Base-by-base conservation (phyloP, 2,797 vertebrate genomes). In the Myotis daubentonii region DNA sequence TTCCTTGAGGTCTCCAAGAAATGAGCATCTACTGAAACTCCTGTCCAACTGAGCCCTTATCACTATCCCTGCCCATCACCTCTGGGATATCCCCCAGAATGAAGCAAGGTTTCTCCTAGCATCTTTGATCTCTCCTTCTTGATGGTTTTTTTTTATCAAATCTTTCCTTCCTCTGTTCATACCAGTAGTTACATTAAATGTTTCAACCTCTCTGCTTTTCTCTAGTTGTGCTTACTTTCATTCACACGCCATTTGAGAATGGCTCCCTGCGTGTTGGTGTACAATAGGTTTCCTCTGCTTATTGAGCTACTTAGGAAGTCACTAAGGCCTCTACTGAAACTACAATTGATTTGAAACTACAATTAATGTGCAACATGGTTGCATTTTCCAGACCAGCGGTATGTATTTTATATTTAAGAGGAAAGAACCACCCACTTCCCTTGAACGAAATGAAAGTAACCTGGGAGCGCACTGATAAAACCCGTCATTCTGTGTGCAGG, bases 401-500 rank as follows among this genome's bases (percentile, higher is more conserved):
- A 0, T 72, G 8, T 65, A 70, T 87, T 70, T 70, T 2, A 8
- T 47, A 44, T 49, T 53, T 60, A 93, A 88, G 19, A 96, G 41
- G 74, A 95, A 87, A 82, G 36, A 81, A 2, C 22, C 20, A n/a
- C 30, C 33, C 25, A 0, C 41, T 94, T 71, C 51, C 44, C 89
- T 71, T 86, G 66, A 96, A 81, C 36, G 3, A 8, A 81, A 92
- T 13, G 60, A 65, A 72, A 93, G 68, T 86, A 55, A 38, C 36
- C 89, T 91, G 49, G 28, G 57, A n/a, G 19, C 10, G 0, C 84
- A 60, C 0, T 68, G 95, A 65, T n/a, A 38, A 87, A 38, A 20
- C 17, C 15, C 8, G 30, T 6, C 38, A 44, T 96, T 97, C 72
- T 53, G 0, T 95, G 0, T 70, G 28, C 87, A 99, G 99, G 99